Conservation (phyloP, 2,888 invertebrate genomes). For the Petrophora chlorosata region DNA sequence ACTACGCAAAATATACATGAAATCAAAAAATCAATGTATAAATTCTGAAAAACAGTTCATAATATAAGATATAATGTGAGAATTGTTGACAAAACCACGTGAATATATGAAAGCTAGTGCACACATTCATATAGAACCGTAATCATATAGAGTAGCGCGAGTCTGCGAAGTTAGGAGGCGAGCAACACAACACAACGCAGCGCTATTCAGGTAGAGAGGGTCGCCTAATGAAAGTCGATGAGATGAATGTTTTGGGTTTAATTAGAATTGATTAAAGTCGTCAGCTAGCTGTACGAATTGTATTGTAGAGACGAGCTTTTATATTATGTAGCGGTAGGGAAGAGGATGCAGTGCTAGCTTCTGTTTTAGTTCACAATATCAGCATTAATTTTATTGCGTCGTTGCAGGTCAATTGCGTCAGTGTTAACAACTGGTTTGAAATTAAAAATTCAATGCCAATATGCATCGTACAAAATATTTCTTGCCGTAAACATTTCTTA, state of each 20-base stretch:
- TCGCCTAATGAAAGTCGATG: constrained; percentile 66
- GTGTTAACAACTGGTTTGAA: no score
- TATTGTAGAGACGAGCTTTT: constrained; percentile 14
- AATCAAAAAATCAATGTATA: constrained; percentile 4
- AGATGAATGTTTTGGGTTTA: constrained; percentile 66
- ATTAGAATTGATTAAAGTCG: constrained; percentile 66
- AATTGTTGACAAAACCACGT: constrained; percentile 12
- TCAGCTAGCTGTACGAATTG: constrained; percentile 39
- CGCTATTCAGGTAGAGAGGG: constrained; percentile 64
- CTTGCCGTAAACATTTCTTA: no score
- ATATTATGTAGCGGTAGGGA: constrained; percentile 5
- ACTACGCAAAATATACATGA: constrained; percentile 9
- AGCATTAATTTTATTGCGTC: no score
- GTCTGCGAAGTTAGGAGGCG: constrained; percentile 48
- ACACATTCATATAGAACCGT: constrained; percentile 33
- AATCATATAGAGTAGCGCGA: constrained; percentile 34
- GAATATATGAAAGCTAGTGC: constrained; percentile 39
- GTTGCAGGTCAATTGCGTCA: no score
- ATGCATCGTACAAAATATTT: no score
- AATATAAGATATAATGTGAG: constrained; percentile 8
- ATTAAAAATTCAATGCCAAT: no score
- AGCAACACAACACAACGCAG: constrained; percentile 45
- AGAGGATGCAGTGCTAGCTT: constrained; percentile 4
- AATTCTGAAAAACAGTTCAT: constrained; percentile 18
- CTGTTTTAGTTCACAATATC: no score